A percentile compares a stretch with the other conserved stretches of the same genome.
Conservation (phyloP, 2,888 invertebrate species). For the Agrenia bidenticulata region DNA sequence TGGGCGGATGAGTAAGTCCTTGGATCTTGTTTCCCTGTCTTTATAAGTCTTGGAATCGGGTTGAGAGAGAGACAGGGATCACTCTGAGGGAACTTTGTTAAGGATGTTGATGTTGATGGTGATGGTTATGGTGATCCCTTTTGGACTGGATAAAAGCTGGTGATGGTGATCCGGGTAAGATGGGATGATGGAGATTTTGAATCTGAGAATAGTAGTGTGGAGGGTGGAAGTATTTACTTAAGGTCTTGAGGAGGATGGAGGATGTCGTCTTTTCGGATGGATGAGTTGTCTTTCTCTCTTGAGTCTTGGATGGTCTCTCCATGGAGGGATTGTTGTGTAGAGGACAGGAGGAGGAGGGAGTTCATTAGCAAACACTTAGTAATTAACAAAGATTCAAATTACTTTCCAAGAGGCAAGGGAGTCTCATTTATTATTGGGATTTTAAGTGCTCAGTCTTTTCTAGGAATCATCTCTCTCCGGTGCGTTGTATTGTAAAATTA, state of each 20-base stretch:
- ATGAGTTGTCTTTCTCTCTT: conserved; percentile 9
- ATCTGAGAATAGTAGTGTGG: background rate
- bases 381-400: conserved; percentile 16
- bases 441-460: no score
- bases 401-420: conserved; percentile 1
- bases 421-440: no score
- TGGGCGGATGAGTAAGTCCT: no score
- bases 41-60: background rate
- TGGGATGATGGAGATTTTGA: background rate
- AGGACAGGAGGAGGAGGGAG: background rate
- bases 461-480: no score
- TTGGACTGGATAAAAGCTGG: background rate
- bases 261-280: conserved; percentile 5
- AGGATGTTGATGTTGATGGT: no score
- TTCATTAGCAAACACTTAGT: conserved; percentile 8
- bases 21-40: no score
- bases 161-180: conserved; percentile 6
- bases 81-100: background rate
- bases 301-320: background rate
- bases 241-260: background rate
- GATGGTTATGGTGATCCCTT: conserved; percentile 8
- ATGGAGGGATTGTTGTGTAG: background rate
- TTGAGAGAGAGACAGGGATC: background rate
- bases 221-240: background rate
- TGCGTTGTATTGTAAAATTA: no score